These are phyloP conservation scores for Andrena marginata DNA, from an alignment of 2,888 invertebrate species.

Conservation along the genomic window DNA sequence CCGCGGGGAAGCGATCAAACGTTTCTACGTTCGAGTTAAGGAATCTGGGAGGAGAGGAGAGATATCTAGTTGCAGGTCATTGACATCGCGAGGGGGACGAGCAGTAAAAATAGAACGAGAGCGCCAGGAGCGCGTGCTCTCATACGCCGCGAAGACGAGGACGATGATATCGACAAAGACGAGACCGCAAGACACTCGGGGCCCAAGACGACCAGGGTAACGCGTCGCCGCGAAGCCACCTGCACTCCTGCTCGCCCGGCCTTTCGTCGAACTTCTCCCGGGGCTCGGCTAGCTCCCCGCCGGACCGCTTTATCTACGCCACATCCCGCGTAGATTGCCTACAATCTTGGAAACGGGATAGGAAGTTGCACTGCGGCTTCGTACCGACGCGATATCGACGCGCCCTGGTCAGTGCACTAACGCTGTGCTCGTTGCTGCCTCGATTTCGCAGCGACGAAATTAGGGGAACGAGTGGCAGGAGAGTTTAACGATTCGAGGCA, in stretches of 20 bases:
- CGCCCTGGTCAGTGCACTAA: no score
- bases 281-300: not conserved
- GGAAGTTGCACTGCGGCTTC: not conserved
- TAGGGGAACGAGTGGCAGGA: not conserved
- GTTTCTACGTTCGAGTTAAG: constrained; percentile 51
- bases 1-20: constrained; percentile 37
- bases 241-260: not conserved
- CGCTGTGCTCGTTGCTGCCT: no score
- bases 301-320: not conserved
- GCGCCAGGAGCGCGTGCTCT: constrained; percentile 79
- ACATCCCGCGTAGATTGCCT: not conserved
- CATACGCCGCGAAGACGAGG: constrained; percentile 73
- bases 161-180: constrained; percentile 61
- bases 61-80: constrained; percentile 85
- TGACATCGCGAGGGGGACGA: constrained; percentile 83
- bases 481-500: not conserved
- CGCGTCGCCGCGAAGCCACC: not conserved
- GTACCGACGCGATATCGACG: not conserved
- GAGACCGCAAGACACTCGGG: constrained; percentile 17
- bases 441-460: no score
- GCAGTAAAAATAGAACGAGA: constrained; percentile 83
- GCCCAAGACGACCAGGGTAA: not conserved
- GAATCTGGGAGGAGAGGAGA: constrained; percentile 62
- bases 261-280: not conserved
- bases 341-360: not conserved